Evolutionary conservation across 2,797 vertebrate genomes (phyloP).

Genomic region (Glossophaga mutica): DNA sequence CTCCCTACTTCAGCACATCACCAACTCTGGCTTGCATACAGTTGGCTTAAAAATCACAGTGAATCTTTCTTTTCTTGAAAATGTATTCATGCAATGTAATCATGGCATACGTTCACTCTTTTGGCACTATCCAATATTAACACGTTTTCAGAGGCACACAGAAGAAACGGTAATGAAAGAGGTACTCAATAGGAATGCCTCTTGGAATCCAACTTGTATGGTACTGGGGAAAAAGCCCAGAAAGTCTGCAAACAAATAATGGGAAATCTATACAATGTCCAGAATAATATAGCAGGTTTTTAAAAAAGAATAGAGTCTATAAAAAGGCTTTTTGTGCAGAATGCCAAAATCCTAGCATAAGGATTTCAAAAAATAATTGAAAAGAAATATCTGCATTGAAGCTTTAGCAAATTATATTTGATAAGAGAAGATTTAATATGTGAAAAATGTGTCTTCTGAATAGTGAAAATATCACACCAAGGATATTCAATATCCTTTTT

Average conservation of each 20-base stretch:
- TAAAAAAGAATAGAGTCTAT: background rate
- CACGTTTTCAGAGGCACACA: constrained; percentile 50
- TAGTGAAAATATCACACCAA: constrained; percentile 20
- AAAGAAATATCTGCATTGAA: constrained; percentile 28
- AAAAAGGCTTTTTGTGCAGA: constrained; percentile 28
- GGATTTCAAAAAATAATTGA: constrained; percentile 35
- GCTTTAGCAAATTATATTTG: constrained; percentile 34
- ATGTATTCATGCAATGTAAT: background rate
- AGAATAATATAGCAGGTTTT: background rate
- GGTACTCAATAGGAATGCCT: constrained; percentile 6
- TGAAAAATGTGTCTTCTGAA: background rate
- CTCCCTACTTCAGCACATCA: background rate
- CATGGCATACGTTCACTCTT: background rate
- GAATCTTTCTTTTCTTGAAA: background rate
- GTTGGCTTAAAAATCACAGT: background rate
- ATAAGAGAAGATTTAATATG: constrained; percentile 21
- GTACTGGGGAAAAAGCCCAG: constrained; percentile 40
- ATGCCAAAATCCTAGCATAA: constrained; percentile 35
- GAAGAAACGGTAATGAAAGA: constrained; percentile 48
- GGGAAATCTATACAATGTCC: background rate
- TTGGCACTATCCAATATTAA: constrained; percentile 12
- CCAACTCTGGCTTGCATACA: background rate
- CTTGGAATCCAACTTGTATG: constrained; percentile 42
- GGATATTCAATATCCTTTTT: background rate
- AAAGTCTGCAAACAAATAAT: constrained; percentile 28